phyloP scores from a whole-genome alignment of 2,797 vertebrate species.

The Molothrus aeneus region DNA sequence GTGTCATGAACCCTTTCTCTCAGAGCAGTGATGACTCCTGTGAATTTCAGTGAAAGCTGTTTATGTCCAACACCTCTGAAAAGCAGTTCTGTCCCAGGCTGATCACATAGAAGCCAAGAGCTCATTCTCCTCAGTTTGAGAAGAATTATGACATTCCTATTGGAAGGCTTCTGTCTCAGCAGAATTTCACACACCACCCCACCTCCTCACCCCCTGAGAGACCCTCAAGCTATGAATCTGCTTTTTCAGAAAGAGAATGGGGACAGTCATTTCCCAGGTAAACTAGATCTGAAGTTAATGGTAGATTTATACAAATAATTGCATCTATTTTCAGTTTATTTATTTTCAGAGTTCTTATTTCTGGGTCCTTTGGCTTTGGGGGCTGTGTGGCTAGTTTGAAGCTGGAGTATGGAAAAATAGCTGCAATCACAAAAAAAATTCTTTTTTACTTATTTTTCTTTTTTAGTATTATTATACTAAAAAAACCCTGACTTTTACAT shows the following conservation, averaged over 20 bases:
- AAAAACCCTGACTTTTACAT: not conserved
- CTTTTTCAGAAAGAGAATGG: not conserved
- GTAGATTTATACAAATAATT: not conserved
- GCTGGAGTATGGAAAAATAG: not conserved
- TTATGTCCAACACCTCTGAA: not conserved
- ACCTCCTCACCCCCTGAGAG: rapidly evolving
- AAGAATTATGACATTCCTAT: not conserved
- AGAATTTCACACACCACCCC: not conserved
- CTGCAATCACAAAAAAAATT: not conserved
- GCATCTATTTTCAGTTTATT: not conserved
- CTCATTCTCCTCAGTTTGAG: not conserved
- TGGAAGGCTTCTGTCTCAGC: not conserved
- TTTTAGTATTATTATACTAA: not conserved
- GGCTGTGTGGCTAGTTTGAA: not conserved
- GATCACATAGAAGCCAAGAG: not conserved
- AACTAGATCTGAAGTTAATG: not conserved
- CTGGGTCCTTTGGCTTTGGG: not conserved
- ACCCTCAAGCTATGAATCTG: not conserved
- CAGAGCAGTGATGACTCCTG: not conserved
- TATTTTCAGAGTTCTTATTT: not conserved
- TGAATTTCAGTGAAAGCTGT: not conserved
- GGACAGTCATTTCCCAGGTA: not conserved
- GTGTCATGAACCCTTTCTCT: not conserved
- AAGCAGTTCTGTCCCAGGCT: not conserved
- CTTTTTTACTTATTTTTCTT: not conserved